Evolutionary conservation across 2,113 vertebrate species (phyloP).

Genomic region (Pollimyrus isidori): DNA sequence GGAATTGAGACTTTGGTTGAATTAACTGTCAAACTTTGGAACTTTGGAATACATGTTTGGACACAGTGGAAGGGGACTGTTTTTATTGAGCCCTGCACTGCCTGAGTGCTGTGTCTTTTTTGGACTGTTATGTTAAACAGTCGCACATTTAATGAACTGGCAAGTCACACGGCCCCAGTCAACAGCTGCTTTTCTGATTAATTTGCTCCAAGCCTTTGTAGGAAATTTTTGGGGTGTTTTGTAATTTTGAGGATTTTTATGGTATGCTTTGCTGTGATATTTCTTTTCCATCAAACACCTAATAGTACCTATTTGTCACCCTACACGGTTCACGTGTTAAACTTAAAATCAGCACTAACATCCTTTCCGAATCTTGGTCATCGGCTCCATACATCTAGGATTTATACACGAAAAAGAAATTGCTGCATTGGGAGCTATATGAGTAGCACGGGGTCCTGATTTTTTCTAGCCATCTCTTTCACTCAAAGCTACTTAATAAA

Average conservation of each 20-base stretch:
- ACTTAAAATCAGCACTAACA: background rate
- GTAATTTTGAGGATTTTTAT: conserved; percentile 1
- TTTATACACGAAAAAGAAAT: background rate
- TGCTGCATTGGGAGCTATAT: background rate
- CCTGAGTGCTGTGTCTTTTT: background rate
- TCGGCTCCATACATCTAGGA: background rate
- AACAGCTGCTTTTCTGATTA: background rate
- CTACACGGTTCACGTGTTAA: background rate
- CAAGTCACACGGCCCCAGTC: background rate
- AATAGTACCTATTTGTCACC: background rate
- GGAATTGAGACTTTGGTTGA: background rate
- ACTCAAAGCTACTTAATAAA: background rate
- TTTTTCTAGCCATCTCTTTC: background rate
- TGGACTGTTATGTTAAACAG: background rate
- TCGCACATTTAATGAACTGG: background rate
- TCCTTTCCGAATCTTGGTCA: background rate
- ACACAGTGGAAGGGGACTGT: background rate
- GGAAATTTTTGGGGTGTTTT: background rate
- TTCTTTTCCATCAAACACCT: background rate
- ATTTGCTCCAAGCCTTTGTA: background rate
- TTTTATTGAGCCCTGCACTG: background rate
- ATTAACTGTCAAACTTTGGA: background rate
- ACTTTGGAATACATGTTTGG: background rate
- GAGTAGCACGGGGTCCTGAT: background rate
- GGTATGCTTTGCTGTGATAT: background rate